These are phyloP conservation scores for Drosophila birchii DNA, from an alignment of 2,888 invertebrate genomes.

Conservation along the genomic window DNA sequence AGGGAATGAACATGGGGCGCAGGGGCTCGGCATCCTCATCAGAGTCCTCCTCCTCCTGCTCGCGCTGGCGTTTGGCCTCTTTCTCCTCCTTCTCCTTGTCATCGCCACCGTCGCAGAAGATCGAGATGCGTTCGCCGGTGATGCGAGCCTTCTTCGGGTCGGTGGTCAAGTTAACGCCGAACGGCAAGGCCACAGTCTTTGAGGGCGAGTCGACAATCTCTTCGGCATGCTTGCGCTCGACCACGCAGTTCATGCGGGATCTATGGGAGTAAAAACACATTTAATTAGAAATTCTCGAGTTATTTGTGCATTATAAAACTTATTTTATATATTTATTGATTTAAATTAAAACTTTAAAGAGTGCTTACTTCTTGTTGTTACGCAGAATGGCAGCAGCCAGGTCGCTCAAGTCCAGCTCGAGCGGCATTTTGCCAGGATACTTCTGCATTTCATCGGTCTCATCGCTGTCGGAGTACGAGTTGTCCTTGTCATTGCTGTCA, in stretches of 20 bases:
- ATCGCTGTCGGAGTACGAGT: slow-evolving; percentile 85
- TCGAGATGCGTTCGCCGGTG: slow-evolving; percentile 94
- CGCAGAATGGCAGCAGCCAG: slow-evolving; percentile 90
- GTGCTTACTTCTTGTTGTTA: slow-evolving; percentile 88
- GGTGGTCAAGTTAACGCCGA: slow-evolving; percentile 89
- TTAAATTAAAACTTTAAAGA: background rate
- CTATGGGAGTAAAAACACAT: slow-evolving; percentile 75
- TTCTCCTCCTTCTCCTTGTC: slow-evolving; percentile 70
- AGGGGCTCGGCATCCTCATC: slow-evolving; percentile 83
- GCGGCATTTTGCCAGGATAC: slow-evolving; percentile 89
- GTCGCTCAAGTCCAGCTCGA: slow-evolving; percentile 93
- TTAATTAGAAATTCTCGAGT: background rate
- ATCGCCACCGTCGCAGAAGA: slow-evolving; percentile 93
- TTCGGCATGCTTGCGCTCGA: slow-evolving; percentile 93
- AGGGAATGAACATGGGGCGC: slow-evolving; percentile 84
- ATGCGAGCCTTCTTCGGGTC: slow-evolving; percentile 90
- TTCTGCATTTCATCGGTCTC: slow-evolving; percentile 87
- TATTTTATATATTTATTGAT: background rate
- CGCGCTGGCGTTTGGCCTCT: slow-evolving; percentile 73
- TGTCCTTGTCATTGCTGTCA: slow-evolving; percentile 83
- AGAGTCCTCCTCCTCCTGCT: slow-evolving; percentile 78
- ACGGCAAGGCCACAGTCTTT: slow-evolving; percentile 88
- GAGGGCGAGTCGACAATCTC: slow-evolving; percentile 92
- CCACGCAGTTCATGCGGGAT: slow-evolving; percentile 95
- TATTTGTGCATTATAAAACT: fast-evolving